Evolutionary conservation across 2,113 vertebrate species (phyloP), one percentile per base, ranked within the genome.

Genomic region (Perccottus glenii): DNA sequence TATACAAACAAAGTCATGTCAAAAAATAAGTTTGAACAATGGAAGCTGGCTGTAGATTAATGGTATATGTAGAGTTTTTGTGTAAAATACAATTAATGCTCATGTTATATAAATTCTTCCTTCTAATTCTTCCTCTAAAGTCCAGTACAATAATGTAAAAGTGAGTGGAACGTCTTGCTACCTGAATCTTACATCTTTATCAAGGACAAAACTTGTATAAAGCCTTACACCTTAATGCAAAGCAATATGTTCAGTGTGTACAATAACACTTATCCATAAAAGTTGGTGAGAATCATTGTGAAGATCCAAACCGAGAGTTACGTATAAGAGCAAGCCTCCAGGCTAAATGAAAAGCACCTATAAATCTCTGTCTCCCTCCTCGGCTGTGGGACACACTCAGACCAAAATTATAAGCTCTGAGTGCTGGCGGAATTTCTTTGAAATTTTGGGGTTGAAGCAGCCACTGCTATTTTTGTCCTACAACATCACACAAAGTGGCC

Each of bases 331-430:
- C 42, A 1, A 45, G 52, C 62, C 77, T 82, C 33, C 56, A 43
- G 84, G 82, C 80, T 15, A 78, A 85, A 80, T 78, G 81, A 83
- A 84, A 85, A 78, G 75, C 81, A 70, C 73, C 81, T 64, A 85
- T 88, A 89, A 88, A 89, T 90, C 81, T 85, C 47, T 6, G 64
- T 72, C 70, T 85, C 73, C 67, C 73, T 81, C 69, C 73, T 49
- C 27, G 73, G 74, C 79, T 88, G 84, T 77, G 84, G 82, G 84
- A 84, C 64, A 86, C 78, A 70, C 77, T 80, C 79, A 48, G 76
- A 85, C 81, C 83, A 85, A 88, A 88, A 88, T 88, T 88, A 88
- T 73, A 89, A 83, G 84, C 80, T 84, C 45, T 45, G 35, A 51
- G 75, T 5, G 69, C 66, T 68, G 80, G 46, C 12, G 83, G 86